phyloP scores from a whole-genome alignment of 1,140 invertebrate species.

The Apis cerana region DNA sequence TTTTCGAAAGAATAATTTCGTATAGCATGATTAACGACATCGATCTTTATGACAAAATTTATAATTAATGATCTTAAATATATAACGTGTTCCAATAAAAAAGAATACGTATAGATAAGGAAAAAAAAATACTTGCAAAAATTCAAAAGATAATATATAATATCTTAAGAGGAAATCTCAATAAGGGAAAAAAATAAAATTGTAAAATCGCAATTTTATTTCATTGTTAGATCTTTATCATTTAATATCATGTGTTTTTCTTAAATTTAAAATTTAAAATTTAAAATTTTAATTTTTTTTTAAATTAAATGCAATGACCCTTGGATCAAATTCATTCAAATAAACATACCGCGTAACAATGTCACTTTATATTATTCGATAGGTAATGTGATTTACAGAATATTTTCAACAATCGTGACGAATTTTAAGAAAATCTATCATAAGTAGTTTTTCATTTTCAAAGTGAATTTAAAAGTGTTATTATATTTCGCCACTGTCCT shows the following conservation, averaged over 20 bases:
- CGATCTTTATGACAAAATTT: not conserved
- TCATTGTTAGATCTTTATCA: no score
- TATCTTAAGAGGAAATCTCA: no score
- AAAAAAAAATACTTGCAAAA: no score
- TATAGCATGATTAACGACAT: no score
- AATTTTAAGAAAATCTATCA: not conserved
- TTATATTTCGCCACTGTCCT: slow-evolving; percentile 49
- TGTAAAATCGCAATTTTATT: no score
- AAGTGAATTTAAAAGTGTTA: not conserved
- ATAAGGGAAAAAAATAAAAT: no score
- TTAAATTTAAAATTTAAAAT: not conserved
- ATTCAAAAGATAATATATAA: no score
- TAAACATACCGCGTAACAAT: slow-evolving; percentile 44
- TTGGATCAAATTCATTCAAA: slow-evolving; percentile 33
- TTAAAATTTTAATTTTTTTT: not conserved
- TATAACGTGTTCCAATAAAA: not conserved
- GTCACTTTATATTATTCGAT: slow-evolving; percentile 48
- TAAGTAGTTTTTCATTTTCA: slow-evolving; percentile 52
- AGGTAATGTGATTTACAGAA: not conserved
- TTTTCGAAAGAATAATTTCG: not conserved
- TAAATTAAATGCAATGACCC: slow-evolving; percentile 50
- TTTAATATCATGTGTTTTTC: no score
- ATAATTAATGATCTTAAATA: not conserved
- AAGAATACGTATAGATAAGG: no score
- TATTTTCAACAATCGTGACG: not conserved